phyloP scores from a whole-genome alignment of 2,797 vertebrate genomes.

The Syndactyla subalaris region DNA sequence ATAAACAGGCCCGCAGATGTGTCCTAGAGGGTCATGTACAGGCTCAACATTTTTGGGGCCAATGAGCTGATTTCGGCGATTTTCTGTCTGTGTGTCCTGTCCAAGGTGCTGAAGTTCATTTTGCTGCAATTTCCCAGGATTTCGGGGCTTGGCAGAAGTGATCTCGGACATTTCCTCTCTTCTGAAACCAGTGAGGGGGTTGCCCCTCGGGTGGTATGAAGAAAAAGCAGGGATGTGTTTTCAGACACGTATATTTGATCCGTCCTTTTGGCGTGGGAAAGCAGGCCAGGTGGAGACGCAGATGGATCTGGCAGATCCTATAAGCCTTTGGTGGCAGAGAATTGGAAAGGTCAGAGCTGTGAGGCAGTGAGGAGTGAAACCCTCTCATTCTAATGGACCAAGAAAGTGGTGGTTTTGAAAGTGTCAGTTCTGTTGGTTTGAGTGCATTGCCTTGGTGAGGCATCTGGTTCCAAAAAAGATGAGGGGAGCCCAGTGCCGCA shows the following conservation, averaged over 20 bases:
- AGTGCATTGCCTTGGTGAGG: not conserved
- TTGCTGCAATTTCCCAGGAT: constrained; percentile 46
- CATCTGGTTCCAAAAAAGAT: not conserved
- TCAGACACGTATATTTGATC: constrained; percentile 64
- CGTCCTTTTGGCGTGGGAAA: constrained; percentile 63
- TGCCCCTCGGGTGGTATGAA: not conserved
- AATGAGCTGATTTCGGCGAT: not conserved
- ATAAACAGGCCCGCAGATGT: constrained; percentile 70
- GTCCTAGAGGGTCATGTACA: constrained; percentile 51
- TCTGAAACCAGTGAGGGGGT: not conserved
- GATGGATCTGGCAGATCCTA: constrained; percentile 67
- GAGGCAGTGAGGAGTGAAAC: not conserved
- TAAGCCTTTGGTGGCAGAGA: constrained; percentile 67
- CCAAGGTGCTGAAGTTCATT: constrained; percentile 72
- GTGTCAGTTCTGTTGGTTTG: not conserved
- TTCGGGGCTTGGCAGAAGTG: not conserved
- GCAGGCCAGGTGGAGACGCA: constrained; percentile 56
- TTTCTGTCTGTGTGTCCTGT: constrained; percentile 14
- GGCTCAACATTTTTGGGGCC: constrained; percentile 24
- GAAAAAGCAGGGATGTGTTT: constrained; percentile 55
- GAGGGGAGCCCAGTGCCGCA: not conserved
- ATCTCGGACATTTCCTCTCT: not conserved
- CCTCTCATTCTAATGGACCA: not conserved
- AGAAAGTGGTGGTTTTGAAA: not conserved
- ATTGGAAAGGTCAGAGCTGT: constrained; percentile 59